Evolutionary conservation across 2,888 invertebrate species (phyloP).

Genomic region (Athalia cordata): DNA sequence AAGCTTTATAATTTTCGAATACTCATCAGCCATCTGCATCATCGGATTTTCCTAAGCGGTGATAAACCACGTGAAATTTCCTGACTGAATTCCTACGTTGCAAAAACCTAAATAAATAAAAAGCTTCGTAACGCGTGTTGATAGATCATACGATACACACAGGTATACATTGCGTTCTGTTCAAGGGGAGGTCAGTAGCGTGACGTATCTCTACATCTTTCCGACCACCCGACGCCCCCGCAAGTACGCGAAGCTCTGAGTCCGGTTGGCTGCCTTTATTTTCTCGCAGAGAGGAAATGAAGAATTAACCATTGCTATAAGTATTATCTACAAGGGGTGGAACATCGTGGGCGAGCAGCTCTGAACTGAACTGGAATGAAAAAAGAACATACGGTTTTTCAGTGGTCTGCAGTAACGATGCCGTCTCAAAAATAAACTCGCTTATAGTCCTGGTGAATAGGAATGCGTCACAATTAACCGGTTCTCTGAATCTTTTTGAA

Average conservation of each 20-base stretch:
- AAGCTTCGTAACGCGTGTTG: constrained; percentile 12
- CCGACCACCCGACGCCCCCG: neutral
- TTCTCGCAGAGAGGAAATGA: neutral
- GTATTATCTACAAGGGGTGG: neutral
- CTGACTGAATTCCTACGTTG: constrained; percentile 23
- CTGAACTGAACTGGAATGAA: no score
- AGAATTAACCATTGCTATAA: neutral
- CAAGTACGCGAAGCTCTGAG: neutral
- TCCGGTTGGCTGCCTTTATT: constrained; percentile 14
- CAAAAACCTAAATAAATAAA: constrained; percentile 46
- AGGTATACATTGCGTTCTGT: constrained; percentile 6
- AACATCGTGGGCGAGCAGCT: no score
- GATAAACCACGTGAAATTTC: constrained; percentile 35
- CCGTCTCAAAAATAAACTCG: no score
- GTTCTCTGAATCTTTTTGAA: no score
- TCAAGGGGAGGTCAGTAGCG: constrained; percentile 10
- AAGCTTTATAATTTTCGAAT: neutral
- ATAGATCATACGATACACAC: constrained; percentile 35
- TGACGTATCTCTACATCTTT: constrained; percentile 42
- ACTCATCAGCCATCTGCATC: constrained; percentile 1
- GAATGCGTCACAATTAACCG: no score
- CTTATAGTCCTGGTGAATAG: no score
- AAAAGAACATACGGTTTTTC: no score
- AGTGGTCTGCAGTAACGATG: no score
- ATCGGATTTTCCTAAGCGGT: neutral